These are phyloP conservation scores for Harpegnathos saltator DNA, from an alignment of 1,140 invertebrate genomes.

Conservation along the genomic window DNA sequence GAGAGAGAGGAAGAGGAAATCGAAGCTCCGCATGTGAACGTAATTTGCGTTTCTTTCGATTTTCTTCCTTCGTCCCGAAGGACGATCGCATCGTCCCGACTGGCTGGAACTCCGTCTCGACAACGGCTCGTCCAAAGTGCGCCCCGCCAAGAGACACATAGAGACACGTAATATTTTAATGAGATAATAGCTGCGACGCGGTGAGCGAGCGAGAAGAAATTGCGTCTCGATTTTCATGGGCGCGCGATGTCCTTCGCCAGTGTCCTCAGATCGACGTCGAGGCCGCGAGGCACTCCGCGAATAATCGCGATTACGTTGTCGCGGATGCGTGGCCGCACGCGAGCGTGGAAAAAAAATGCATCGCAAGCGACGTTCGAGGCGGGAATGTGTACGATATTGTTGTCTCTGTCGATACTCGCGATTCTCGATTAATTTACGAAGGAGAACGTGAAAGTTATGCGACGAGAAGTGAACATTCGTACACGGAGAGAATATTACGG, in stretches of 20 bases:
- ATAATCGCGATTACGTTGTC: neutral
- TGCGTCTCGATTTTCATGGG: slow-evolving; percentile 19
- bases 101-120: too few species aligned
- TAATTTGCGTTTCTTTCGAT: too few species aligned
- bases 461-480: neutral
- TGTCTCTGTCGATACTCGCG: neutral
- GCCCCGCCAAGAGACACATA: neutral
- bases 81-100: too few species aligned
- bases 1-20: too few species aligned
- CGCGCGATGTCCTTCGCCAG: slow-evolving; percentile 3
- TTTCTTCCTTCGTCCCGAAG: too few species aligned
- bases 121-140: slow-evolving; percentile 13
- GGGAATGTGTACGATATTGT: slow-evolving; percentile 12
- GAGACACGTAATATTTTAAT: slow-evolving; percentile 53
- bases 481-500: too few species aligned
- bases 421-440: slow-evolving; percentile 4
- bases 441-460: neutral
- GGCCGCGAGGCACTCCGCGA: too few species aligned
- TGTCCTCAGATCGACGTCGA: neutral
- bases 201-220: slow-evolving; percentile 13
- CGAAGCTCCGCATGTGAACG: too few species aligned
- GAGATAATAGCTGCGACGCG: slow-evolving; percentile 41
- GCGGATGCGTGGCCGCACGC: neutral
- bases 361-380: neutral
- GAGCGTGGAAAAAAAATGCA: slow-evolving; percentile 12